These are phyloP conservation scores for Neolamprologus longior DNA, from an alignment of 2,113 vertebrate species.

Conservation along the genomic window DNA sequence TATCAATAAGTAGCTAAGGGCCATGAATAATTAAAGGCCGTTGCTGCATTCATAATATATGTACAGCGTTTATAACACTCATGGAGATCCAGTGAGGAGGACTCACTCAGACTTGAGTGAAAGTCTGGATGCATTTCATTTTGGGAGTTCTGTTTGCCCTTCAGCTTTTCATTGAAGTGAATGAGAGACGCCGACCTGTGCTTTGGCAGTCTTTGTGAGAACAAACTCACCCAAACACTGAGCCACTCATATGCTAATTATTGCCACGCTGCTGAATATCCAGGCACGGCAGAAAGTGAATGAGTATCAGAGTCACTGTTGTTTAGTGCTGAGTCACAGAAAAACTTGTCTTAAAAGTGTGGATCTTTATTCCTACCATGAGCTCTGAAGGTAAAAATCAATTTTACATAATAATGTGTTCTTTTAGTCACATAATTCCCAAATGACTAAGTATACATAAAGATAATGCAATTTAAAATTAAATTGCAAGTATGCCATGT, in stretches of 20 bases:
- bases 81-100: background rate
- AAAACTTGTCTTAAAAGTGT: background rate
- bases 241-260: slow-evolving; percentile 65
- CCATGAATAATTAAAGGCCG: slow-evolving; percentile 32
- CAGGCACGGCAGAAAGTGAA: slow-evolving; percentile 5
- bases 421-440: background rate
- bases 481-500: background rate
- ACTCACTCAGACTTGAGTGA: background rate
- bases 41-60: slow-evolving; percentile 30
- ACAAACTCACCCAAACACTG: slow-evolving; percentile 67
- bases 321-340: background rate
- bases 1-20: slow-evolving; percentile 1
- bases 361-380: background rate
- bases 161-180: slow-evolving; percentile 59
- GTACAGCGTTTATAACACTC: background rate
- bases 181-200: slow-evolving; percentile 57
- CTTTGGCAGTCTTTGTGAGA: slow-evolving; percentile 56
- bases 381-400: background rate
- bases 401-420: background rate
- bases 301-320: background rate
- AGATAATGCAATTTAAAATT: background rate
- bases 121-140: slow-evolving; percentile 43
- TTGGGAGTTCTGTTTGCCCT: slow-evolving; percentile 60
- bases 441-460: background rate
- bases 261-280: slow-evolving; percentile 50